Base-by-base conservation (phyloP, 1,140 invertebrate species). In the Archegozetes longisetosus region DNA sequence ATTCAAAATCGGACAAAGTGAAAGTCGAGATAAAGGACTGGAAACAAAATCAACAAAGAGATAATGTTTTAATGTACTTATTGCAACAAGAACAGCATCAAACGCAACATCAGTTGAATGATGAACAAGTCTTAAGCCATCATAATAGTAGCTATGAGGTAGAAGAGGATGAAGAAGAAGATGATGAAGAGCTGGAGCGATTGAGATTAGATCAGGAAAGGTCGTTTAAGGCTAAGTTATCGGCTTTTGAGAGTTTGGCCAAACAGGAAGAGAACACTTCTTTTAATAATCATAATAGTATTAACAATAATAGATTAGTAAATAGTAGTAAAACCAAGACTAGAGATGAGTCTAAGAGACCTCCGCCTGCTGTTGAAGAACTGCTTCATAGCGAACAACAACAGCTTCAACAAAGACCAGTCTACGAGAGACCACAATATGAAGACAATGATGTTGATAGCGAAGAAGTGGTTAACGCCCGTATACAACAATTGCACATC, bases 201-300 rank as follows among this genome's bases (percentile, higher is more conserved):
- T 50, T 55, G 29, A 6, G 62, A 27, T n/a, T 58, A 2, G 57
- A 58, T 24, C 57, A 58, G 23, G 57, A 58, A 24, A 50, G 48
- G 9, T 55, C 52, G 2, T 63, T 63, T 32, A 61, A 61, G 53
- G 62, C 62, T 1, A 63, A 63, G 46, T 29, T 63, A 4, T 61
- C 61, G 40, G 49, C 62, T 13, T 63, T 63, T 51, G 62, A 63
- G 48, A 63, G 46, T 57, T 53, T 63, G 22, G 61, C 62, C 20
- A 63, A 63, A 61, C 12, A 40, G 26, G 49, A 62, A 25, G 57
- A 58, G 24, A 55, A 14, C 13, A 53, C n/a, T 13, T 46, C 40
- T 46, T 46, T n/a, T 46, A 50, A 20, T 23, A 50, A 52, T 4
- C 20, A 52, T 20, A 23, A 20, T 23, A 22, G 17, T 48, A 48